Percentiles rank a stretch among this genome's conserved stretches.
Conservation (phyloP, 2,797 vertebrate genomes). For the Ctenosaura bakeri region DNA sequence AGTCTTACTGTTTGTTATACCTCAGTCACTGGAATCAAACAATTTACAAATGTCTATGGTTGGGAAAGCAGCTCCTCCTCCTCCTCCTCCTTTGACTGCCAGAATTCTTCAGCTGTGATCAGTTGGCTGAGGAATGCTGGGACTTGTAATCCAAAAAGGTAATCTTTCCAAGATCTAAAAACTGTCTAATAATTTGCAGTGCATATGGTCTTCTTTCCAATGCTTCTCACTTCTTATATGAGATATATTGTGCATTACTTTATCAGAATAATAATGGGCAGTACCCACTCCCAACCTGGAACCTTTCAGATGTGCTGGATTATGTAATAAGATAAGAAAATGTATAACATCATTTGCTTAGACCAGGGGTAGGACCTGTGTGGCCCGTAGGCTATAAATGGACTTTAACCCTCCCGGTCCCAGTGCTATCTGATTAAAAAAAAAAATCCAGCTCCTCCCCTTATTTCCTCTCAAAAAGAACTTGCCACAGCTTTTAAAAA, state of each 20-base stretch:
- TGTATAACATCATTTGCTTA: not conserved
- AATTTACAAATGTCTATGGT: not conserved
- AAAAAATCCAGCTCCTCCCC: too few relatives aligned
- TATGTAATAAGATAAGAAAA: not conserved
- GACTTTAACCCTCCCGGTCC: too few relatives aligned
- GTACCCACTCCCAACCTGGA: not conserved
- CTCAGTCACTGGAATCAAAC: constrained; percentile 6
- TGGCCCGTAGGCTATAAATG: too few relatives aligned
- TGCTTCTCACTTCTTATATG: constrained; percentile 4
- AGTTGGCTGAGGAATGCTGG: not conserved
- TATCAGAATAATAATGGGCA: not conserved
- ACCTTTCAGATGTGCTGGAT: not conserved
- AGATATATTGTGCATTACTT: not conserved
- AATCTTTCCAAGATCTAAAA: not conserved
- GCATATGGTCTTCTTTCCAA: not conserved
- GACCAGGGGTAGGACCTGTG: too few relatives aligned
- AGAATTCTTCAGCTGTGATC: not conserved
- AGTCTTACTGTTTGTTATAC: not conserved
- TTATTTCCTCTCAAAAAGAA: too few relatives aligned
- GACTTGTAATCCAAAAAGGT: not conserved
- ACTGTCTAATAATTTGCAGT: not conserved
- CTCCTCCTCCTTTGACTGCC: not conserved
- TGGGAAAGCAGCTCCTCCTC: not conserved
- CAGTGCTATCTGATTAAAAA: too few relatives aligned
- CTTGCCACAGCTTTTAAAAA: too few relatives aligned